These are phyloP conservation scores for Micropoecilia bifurca DNA, from an alignment of 2,797 vertebrate species.

Conservation along the genomic window DNA sequence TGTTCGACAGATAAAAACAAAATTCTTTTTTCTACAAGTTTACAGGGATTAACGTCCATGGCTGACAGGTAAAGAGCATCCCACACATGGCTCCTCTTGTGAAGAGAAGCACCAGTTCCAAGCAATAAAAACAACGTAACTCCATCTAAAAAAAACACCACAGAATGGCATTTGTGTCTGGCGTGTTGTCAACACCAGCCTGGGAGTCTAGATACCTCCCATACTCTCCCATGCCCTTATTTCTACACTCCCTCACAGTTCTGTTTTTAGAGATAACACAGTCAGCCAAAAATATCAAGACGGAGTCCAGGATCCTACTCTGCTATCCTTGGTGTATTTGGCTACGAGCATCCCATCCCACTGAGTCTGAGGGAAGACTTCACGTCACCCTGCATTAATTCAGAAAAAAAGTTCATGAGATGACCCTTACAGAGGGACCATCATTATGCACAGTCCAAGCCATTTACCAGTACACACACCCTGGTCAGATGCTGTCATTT, in stretches of 20 bases:
- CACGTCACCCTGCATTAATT: constrained; percentile 35
- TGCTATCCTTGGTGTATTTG: constrained; percentile 15
- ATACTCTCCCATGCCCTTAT: constrained; percentile 68
- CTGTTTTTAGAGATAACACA: constrained; percentile 74
- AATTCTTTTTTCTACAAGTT: constrained; percentile 1
- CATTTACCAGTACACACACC: constrained; percentile 37
- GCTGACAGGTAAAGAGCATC: constrained; percentile 32
- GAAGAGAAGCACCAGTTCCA: constrained; percentile 51
- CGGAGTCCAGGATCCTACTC: constrained; percentile 30
- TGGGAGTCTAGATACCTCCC: constrained; percentile 57
- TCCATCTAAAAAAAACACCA: constrained; percentile 17
- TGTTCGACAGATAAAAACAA: not conserved
- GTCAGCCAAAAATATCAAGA: constrained; percentile 54
- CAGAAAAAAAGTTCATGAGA: constrained; percentile 7
- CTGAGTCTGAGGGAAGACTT: constrained; percentile 34
- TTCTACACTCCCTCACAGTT: constrained; percentile 49
- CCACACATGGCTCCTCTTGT: constrained; percentile 20
- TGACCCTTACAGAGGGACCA: constrained; percentile 24
- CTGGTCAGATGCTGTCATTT: constrained; percentile 52
- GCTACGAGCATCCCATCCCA: constrained; percentile 7
- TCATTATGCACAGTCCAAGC: constrained; percentile 59
- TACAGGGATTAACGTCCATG: not conserved
- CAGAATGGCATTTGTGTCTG: constrained; percentile 61
- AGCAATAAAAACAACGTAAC: not conserved
- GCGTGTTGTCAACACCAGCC: constrained; percentile 56